Percentiles rank a stretch among this genome's conserved stretches.
These are phyloP conservation scores for Pelagia noctiluca DNA, from an alignment of 30 jellyfish, hydroid and myxozoan species.

Conservation along the genomic window DNA sequence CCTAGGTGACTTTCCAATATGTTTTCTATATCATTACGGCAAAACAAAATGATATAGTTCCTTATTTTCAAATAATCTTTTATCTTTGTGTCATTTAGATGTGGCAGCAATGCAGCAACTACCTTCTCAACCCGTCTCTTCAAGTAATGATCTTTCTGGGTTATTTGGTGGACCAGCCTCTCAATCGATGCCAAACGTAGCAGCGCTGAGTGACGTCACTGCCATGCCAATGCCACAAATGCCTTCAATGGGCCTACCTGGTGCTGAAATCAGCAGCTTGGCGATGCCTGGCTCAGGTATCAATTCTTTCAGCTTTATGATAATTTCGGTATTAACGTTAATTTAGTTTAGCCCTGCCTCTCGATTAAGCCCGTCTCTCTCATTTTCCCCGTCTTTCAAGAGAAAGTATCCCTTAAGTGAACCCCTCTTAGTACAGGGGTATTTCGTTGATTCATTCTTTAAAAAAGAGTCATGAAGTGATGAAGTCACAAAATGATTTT, in stretches of 20 bases:
- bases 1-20: too few relatives aligned
- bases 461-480: too few relatives aligned
- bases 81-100: conserved; percentile 8
- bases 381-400: too few relatives aligned
- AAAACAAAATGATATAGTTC: too few relatives aligned
- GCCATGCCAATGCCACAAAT: conserved; percentile 6
- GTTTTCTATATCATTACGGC: too few relatives aligned
- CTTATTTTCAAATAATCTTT: not conserved
- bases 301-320: not conserved
- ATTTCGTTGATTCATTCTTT: too few relatives aligned
- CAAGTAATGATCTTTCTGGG: conserved; percentile 51
- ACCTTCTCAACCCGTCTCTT: conserved; percentile 7
- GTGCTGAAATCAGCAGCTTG: not conserved
- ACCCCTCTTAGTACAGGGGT: too few relatives aligned
- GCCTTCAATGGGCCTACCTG: conserved; percentile 27
- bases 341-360: conserved; percentile 2
- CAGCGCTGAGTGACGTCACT: conserved; percentile 19
- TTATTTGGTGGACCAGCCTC: conserved; percentile 76
- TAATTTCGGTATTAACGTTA: too few relatives aligned
- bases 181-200: conserved; percentile 39
- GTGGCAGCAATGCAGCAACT: conserved; percentile 50
- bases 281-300: not conserved
- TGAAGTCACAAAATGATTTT: too few relatives aligned
- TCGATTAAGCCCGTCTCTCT: too few relatives aligned
- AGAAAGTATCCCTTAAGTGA: too few relatives aligned